Conservation (phyloP, 2,113 vertebrate genomes). For the Rhinoderma darwinii region DNA sequence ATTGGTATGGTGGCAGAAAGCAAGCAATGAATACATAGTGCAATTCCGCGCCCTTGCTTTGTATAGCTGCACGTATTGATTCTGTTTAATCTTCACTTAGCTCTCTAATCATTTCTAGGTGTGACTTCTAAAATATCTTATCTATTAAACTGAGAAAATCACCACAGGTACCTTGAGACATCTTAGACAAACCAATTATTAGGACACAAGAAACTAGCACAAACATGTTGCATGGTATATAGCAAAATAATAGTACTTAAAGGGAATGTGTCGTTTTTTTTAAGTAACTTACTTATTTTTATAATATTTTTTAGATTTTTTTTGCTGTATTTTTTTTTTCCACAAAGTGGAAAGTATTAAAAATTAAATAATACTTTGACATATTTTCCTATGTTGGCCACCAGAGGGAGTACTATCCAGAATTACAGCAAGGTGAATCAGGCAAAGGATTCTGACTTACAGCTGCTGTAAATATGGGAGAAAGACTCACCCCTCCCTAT, state of each 20-base stretch:
- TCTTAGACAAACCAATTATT: constrained; percentile 25
- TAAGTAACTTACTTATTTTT: no score
- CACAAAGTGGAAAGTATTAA: no score
- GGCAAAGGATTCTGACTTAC: no score
- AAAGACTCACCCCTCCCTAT: no score
- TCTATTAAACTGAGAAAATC: constrained; percentile 12
- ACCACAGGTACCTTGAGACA: not conserved
- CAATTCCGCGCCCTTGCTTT: not conserved
- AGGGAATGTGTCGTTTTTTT: no score
- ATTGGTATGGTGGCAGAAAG: constrained; percentile 1
- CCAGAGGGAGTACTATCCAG: no score
- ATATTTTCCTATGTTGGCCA: no score
- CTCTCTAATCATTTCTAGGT: constrained; percentile 30
- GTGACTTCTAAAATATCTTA: constrained; percentile 28
- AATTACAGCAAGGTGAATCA: no score
- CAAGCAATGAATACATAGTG: constrained; percentile 18
- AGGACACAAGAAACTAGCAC: not conserved
- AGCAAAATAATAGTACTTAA: not conserved
- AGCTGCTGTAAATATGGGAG: no score
- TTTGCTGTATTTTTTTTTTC: no score
- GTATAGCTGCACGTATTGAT: constrained; percentile 16
- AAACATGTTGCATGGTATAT: not conserved
- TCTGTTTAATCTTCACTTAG: constrained; percentile 8
- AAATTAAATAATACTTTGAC: no score
- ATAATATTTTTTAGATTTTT: no score